A percentile compares a stretch with the other conserved stretches of the same genome.
phyloP scores from a whole-genome alignment of 2,888 invertebrate species.

The Rhodophaea formosa region DNA sequence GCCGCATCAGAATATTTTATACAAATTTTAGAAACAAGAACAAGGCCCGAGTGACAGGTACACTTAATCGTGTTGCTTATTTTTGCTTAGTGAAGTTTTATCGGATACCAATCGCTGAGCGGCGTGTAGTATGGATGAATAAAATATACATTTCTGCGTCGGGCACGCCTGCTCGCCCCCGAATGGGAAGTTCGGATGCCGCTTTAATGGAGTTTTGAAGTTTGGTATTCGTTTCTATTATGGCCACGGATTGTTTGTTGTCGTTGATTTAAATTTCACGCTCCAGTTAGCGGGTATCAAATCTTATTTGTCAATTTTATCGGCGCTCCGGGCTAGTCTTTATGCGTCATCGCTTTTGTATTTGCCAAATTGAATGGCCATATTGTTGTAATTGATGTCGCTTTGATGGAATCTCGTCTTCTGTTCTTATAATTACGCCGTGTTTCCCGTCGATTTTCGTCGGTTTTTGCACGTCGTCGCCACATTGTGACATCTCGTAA shows the following conservation, averaged over 20 bases:
- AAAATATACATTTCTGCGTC: constrained; percentile 73
- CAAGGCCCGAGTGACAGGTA: constrained; percentile 77
- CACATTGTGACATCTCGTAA: constrained; percentile 42
- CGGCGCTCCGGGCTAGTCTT: constrained; percentile 39
- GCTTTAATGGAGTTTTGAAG: constrained; percentile 74
- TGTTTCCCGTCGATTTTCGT: constrained; percentile 21
- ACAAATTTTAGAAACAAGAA: constrained; percentile 80
- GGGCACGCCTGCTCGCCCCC: constrained; percentile 59
- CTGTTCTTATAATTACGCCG: constrained; percentile 5
- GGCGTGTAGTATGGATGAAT: constrained; percentile 70
- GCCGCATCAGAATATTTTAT: constrained; percentile 76
- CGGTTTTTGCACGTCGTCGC: constrained; percentile 35
- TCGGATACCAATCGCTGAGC: constrained; percentile 69
- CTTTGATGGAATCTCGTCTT: constrained; percentile 24
- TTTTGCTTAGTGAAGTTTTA: constrained; percentile 73
- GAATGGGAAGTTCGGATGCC: constrained; percentile 67
- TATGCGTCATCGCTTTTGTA: constrained; percentile 40
- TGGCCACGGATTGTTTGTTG: constrained; percentile 66
- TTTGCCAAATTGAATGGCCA: constrained; percentile 34
- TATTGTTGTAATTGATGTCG: constrained; percentile 35
- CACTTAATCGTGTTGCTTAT: constrained; percentile 75
- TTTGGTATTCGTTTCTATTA: constrained; percentile 74
- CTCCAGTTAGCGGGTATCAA: constrained; percentile 61
- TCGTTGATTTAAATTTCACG: constrained; percentile 73
- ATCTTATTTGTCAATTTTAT: constrained; percentile 62